Evolutionary conservation across 2,113 vertebrate genomes (phyloP), one percentile per base, ranked within the genome.

Genomic region (Orthonyx spaldingii): DNA sequence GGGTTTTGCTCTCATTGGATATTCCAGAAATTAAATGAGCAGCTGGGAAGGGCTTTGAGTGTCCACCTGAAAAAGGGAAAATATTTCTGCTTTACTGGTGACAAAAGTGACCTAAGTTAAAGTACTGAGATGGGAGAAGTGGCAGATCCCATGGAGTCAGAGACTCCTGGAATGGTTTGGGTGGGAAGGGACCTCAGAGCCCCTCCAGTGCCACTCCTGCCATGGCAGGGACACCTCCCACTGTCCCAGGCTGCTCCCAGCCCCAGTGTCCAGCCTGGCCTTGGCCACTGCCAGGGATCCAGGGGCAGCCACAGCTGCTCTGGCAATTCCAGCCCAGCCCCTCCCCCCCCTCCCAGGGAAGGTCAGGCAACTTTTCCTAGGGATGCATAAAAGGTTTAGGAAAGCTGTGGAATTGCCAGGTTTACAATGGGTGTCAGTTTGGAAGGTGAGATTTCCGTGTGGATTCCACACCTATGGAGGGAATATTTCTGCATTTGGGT

Each of bases 1-100:
- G 37, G 8, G 3, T 37, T 37, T 37, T 18, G 52, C 32, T 65
- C 18, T 15, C 4, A 0, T 5, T 13, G 24, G 10, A 8, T 28
- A 5, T 30, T 30, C 28, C 49, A 53, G 44, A 27, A 33, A 11
- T 22, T 8, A 16, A 3, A 10, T 1, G 12, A 46, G 76, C 39
- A 21, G 1, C 56, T 56, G 12, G 6, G 28, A 21, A 59, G 21
- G 49, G 35, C 44, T 81, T n/a, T 3, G 50, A 30, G 69, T 10
- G 28, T 30, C 49, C 6, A 2, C 35, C 27, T 32, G 55, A 8
- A 13, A 68, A 77, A n/a, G n/a, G 52, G 39, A 11, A 49, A 57
- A 6, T 16, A 3, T 18, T 65, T 33, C 26, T 23, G 5, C 57
- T 55, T 49, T 44, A 1, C 26, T 35, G 78, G 8, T 49, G 77